Conservation (phyloP, 2,797 vertebrate genomes). For the Trachops cirrhosus region DNA sequence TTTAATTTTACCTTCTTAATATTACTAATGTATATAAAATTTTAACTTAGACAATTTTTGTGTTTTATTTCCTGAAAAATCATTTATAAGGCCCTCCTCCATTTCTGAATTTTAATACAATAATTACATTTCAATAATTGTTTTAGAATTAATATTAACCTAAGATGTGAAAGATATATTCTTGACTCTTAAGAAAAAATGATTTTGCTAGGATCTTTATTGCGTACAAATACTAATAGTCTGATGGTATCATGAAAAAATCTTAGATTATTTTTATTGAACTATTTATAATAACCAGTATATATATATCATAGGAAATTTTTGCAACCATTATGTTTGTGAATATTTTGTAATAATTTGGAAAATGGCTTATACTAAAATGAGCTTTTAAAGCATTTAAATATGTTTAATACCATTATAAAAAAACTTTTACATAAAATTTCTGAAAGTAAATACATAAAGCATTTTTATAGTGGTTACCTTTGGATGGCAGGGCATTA, state of each 20-base stretch:
- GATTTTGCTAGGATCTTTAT: neutral
- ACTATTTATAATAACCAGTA: neutral
- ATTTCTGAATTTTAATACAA: conserved; percentile 29
- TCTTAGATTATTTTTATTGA: neutral
- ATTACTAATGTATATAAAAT: neutral
- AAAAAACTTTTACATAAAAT: conserved; percentile 5
- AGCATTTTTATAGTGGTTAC: conserved; percentile 30
- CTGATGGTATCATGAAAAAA: neutral
- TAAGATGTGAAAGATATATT: neutral
- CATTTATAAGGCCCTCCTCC: neutral
- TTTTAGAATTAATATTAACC: neutral
- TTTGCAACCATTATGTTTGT: neutral
- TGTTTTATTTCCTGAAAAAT: conserved; percentile 15
- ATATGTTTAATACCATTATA: neutral
- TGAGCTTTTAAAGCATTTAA: conserved; percentile 21
- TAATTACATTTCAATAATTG: conserved; percentile 20
- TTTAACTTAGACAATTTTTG: conserved; percentile 27
- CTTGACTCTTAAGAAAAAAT: neutral
- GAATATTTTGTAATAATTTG: conserved; percentile 8
- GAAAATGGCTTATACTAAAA: neutral
- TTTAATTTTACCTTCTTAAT: conserved; percentile 46
- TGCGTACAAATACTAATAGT: neutral
- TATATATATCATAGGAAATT: neutral
- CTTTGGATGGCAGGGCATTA: neutral
- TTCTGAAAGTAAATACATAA: conserved; percentile 37